Evolutionary conservation across 2,797 vertebrate species (phyloP).

Genomic region (Ciconia nigra): DNA sequence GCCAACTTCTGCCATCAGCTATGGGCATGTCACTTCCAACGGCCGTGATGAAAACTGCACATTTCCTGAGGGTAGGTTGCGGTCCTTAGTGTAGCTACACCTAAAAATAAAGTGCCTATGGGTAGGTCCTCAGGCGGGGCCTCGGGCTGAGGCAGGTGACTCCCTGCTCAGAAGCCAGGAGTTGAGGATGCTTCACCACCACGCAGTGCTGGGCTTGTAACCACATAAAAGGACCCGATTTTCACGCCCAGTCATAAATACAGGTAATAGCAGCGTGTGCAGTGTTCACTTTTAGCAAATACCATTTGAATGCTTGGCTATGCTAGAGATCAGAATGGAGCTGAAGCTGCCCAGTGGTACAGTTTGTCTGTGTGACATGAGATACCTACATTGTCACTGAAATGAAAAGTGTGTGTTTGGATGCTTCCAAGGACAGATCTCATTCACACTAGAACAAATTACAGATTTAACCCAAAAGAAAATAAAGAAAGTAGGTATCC

Average conservation of each 20-base stretch:
- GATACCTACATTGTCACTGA: accelerated
- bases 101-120: conserved; percentile 42
- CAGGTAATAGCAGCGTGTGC: neutral
- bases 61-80: neutral
- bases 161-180: neutral
- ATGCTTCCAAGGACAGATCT: neutral
- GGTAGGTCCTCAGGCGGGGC: neutral
- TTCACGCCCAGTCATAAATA: neutral
- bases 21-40: accelerated
- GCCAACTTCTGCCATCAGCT: neutral
- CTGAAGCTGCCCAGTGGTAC: neutral
- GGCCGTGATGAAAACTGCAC: neutral
- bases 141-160: neutral
- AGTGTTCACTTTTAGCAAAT: neutral
- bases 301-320: neutral
- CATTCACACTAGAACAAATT: neutral
- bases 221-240: neutral
- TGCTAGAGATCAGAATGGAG: neutral
- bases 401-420: neutral
- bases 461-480: neutral
- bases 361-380: neutral
- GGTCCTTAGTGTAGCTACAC: neutral
- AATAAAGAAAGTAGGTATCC: neutral
- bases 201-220: neutral
- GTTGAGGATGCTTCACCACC: neutral